Evolutionary conservation across 1,140 invertebrate genomes (phyloP), one percentile per base, ranked within the genome.

Genomic region (Orchesella cincta): DNA sequence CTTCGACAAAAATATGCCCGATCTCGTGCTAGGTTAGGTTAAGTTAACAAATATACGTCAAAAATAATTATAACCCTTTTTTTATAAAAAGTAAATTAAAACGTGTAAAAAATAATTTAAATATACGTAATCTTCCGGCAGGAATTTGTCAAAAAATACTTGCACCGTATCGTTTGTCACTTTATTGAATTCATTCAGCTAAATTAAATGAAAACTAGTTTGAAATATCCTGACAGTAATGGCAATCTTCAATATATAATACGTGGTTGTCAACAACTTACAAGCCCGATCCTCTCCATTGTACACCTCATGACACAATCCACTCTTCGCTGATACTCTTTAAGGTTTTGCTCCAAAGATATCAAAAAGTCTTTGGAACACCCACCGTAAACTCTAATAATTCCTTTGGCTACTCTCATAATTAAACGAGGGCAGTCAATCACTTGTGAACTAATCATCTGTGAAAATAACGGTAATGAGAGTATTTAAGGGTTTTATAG

Each of bases 261-360:
- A n/a, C n/a, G n/a, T n/a, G n/a, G n/a, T n/a, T 12, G 12, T 78
- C 5, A 34, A 75, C 29, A 28, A 12, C 57, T 52, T 77, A 80
- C 78, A 73, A 80, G 34, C 8, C 74, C 79, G 16, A 26, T 57
- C 26, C 67, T 71, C 0, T 75, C 36, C 67, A 80, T 51, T 0
- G 57, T 70, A 64, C 79, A 80, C 64, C 78, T 80, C 26, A 80
- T 67, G 8, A 76, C 70, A 31, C 79, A 80, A 74, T 67, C 62
- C 5, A 67, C 31, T 67, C 62, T 29, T 33, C 62, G 62, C n/a
- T 31, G 2, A n/a, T 67, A 67, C 29, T 67, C 62, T 12, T 12
- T 67, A 34, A 72, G 18, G 8, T 64, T 35, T 0, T 70, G 54
- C 18, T 39, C 29, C n/a, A 73, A 31, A 23, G 18, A 23, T 1